phyloP scores from a whole-genome alignment of 2,888 invertebrate species.

The Aphidius colemani region DNA sequence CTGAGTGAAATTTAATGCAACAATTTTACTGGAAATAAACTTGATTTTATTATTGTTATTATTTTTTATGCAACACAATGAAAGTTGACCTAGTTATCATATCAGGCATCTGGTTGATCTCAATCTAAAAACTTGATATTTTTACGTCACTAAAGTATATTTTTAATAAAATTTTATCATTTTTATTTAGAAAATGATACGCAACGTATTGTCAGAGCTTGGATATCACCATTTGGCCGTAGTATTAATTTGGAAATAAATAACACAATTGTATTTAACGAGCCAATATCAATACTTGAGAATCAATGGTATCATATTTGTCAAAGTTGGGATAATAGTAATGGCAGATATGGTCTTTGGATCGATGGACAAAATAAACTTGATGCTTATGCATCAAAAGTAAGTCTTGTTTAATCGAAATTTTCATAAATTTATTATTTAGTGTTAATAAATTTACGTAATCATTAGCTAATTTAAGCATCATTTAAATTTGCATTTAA shows the following conservation, averaged over 20 bases:
- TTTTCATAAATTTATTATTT: no score
- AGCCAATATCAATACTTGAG: conserved; percentile 44
- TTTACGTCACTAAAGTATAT: conserved; percentile 5
- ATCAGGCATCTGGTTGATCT: background rate
- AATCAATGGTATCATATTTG: conserved; percentile 71
- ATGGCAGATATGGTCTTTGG: conserved; percentile 68
- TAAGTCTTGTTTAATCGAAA: conserved; percentile 29
- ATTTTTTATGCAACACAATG: conserved; percentile 49
- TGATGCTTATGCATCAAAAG: conserved; percentile 56
- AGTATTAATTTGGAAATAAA: conserved; percentile 66
- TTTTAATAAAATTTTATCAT: conserved; percentile 2
- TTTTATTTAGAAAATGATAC: conserved; percentile 62
- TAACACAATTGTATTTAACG: conserved; percentile 61
- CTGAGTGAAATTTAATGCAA: no score
- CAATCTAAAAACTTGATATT: background rate
- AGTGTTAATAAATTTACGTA: no score
- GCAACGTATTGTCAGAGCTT: conserved; percentile 64
- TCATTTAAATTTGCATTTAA: no score
- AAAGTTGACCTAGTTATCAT: conserved; percentile 11
- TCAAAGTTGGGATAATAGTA: conserved; percentile 68
- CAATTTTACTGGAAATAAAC: no score
- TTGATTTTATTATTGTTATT: no score
- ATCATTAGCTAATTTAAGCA: no score
- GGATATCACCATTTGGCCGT: conserved; percentile 67
- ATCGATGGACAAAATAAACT: conserved; percentile 64